These are phyloP conservation scores for Syritta pipiens DNA, from an alignment of 2,888 invertebrate species.

Conservation along the genomic window DNA sequence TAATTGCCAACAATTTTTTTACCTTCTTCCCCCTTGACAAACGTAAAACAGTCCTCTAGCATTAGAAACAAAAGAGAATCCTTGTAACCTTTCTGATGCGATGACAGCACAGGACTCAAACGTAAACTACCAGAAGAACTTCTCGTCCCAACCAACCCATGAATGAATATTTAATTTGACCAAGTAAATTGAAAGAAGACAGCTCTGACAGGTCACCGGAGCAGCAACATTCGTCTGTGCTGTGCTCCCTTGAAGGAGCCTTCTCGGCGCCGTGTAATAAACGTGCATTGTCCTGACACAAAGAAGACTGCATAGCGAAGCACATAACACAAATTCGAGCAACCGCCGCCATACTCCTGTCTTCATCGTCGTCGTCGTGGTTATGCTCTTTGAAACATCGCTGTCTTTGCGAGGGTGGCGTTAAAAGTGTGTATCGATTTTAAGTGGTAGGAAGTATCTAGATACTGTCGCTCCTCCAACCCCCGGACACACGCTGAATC, in stretches of 20 bases:
- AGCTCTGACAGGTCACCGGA: constrained; percentile 52
- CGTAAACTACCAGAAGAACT: neutral
- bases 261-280: constrained; percentile 40
- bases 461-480: constrained; percentile 5
- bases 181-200: constrained; percentile 48
- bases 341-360: no score
- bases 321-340: constrained; percentile 15
- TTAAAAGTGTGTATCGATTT: constrained; percentile 48
- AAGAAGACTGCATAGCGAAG: constrained; percentile 28
- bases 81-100: neutral
- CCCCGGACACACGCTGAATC: neutral
- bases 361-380: neutral
- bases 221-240: neutral
- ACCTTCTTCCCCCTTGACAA: neutral
- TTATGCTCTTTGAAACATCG: neutral
- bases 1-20: constrained; percentile 25
- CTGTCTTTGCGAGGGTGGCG: constrained; percentile 6
- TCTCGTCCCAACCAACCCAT: constrained; percentile 16
- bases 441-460: constrained; percentile 27
- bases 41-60: neutral
- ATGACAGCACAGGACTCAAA: constrained; percentile 1
- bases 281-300: constrained; percentile 52
- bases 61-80: constrained; percentile 15
- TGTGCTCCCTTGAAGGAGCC: constrained; percentile 5
- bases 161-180: constrained; percentile 58